Evolutionary conservation across 2,888 invertebrate species (phyloP).

Genomic region (Idaea aversata): DNA sequence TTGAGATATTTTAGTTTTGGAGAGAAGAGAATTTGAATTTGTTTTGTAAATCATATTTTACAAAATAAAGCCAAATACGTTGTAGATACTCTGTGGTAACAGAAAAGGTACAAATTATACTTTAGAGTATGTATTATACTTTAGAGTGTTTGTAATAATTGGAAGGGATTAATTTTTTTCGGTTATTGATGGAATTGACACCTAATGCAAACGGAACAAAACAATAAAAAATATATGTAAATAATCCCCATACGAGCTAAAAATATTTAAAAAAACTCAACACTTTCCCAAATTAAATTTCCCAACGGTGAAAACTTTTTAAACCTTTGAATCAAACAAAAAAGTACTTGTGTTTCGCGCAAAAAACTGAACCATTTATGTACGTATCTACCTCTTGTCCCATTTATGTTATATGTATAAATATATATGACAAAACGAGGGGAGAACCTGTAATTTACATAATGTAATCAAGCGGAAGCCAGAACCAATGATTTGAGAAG

Average conservation of each 20-base stretch:
- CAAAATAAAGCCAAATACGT: background rate
- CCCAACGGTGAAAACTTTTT: background rate
- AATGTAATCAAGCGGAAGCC: constrained; percentile 56
- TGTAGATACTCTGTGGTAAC: background rate
- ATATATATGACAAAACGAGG: constrained; percentile 48
- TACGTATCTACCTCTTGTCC: constrained; percentile 13
- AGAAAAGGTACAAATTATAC: too few species aligned
- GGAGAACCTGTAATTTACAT: constrained; percentile 51
- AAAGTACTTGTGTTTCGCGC: background rate
- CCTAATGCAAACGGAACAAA: background rate
- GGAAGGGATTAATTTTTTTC: background rate
- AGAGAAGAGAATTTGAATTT: background rate
- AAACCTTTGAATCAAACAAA: background rate
- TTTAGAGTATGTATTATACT: too few species aligned
- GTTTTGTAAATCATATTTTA: background rate
- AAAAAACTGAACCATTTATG: background rate
- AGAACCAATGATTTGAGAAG: constrained; percentile 54
- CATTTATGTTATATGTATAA: constrained; percentile 25
- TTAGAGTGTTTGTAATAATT: too few species aligned
- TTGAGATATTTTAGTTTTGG: background rate
- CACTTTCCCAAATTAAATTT: too few species aligned
- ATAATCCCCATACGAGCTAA: too few species aligned
- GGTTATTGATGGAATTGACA: background rate
- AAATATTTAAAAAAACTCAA: too few species aligned
- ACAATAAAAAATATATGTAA: background rate